Evolutionary conservation across 2,797 vertebrate genomes (phyloP), one percentile per base, ranked within the genome.

Genomic region (Sebastes wilsoni): DNA sequence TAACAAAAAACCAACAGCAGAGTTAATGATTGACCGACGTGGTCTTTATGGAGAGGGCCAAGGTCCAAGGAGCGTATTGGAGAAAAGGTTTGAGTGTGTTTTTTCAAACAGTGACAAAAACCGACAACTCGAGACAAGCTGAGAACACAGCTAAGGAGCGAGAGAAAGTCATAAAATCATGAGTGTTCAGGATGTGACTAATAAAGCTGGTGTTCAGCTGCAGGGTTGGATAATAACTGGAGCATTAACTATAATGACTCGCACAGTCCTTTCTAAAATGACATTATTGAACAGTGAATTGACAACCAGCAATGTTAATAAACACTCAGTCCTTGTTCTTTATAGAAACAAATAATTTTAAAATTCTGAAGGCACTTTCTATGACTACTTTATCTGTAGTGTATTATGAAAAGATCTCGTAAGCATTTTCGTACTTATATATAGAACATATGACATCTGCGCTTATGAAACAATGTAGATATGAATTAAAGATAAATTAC

Each of bases 11-110:
- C 78, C 42, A 75, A 67, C 72, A 80, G 67, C 52, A 27, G 60
- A 8, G 87, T 75, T 90, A 92, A 93, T 79, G 27, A 91, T 89
- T 92, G 77, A 71, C 66, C 70, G 22, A 8, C 59, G 18, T 1
- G 14, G 25, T 16, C 58, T 82, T 84, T 85, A 81, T 75, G 59
- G 58, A 80, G 72, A 28, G 8, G 86, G 79, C 13, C 90, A 92
- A 94, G 62, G 90, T 94, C 79, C 92, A 90, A 34, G n/a, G 7
- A 79, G 77, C 23, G 36, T 18, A 30, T 28, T 3, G 4, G 12
- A 75, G 69, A 25, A 66, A 59, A 66, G 46, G 27, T 52, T 54
- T 13, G 6, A 18, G 46, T 34, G 23, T 30, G 27, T 27, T 34
- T 25, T 59, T 23, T 20, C 12, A 18, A 66, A 83, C 11, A 1